Evolutionary conservation across 2,797 vertebrate genomes (phyloP).

Genomic region (Alcedo quadribrachys): DNA sequence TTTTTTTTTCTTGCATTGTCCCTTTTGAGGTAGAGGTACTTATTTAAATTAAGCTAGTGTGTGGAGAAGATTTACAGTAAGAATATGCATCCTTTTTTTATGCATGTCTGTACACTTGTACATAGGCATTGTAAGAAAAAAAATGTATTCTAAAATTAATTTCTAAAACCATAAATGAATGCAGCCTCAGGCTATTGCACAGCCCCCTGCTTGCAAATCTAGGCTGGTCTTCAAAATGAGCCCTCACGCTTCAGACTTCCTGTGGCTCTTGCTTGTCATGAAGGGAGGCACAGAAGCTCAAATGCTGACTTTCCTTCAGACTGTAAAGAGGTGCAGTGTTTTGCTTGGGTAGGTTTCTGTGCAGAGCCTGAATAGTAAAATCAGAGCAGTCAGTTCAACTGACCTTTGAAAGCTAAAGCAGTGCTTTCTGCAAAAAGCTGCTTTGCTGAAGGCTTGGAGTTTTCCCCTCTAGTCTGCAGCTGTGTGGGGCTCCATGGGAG

Average conservation of each 20-base stretch:
- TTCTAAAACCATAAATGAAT: conserved; percentile 50
- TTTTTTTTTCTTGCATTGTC: background rate
- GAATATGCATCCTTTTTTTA: background rate
- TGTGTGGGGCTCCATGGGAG: background rate
- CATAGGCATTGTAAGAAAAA: background rate
- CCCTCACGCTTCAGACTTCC: background rate
- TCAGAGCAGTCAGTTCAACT: background rate
- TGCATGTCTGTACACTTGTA: background rate
- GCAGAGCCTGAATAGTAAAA: background rate
- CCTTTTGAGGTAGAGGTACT: background rate
- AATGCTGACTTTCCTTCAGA: background rate
- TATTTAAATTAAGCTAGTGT: background rate
- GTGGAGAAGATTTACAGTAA: background rate
- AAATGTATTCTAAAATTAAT: background rate
- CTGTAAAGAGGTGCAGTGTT: background rate
- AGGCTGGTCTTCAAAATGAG: conserved; percentile 29
- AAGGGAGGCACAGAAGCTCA: background rate
- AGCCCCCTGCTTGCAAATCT: background rate
- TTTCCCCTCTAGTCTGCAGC: background rate
- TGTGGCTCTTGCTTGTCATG: background rate
- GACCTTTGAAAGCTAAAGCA: background rate
- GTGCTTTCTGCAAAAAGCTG: background rate
- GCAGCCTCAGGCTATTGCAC: background rate
- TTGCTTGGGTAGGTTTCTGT: conserved; percentile 39
- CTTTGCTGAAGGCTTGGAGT: background rate